phyloP scores from a whole-genome alignment of 2,888 invertebrate genomes.

The Axea sp. region DNA sequence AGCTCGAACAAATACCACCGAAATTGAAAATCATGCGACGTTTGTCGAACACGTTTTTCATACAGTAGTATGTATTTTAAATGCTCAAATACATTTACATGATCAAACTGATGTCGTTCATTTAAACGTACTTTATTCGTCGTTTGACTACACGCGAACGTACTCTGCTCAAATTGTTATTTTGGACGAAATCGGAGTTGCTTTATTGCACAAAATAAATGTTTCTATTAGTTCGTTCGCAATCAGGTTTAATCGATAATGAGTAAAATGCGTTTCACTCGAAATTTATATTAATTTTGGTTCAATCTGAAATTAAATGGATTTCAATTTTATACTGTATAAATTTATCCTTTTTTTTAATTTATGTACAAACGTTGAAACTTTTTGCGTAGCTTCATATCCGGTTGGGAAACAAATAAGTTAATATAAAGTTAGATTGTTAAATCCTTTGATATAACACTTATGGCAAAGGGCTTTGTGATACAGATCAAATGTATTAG shows the following conservation, averaged over 20 bases:
- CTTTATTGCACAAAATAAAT: conserved; percentile 46
- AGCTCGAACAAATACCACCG: conserved; percentile 8
- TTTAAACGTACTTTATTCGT: conserved; percentile 53
- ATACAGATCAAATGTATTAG: conserved; percentile 41
- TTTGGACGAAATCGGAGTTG: conserved; percentile 41
- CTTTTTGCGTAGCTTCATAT: no score
- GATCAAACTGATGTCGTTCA: conserved; percentile 55
- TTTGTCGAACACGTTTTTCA: conserved; percentile 31
- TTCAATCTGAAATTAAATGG: no score
- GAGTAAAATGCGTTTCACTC: conserved; percentile 2
- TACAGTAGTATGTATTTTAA: conserved; percentile 46
- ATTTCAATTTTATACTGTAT: no score
- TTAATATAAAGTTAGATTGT: conserved; percentile 24
- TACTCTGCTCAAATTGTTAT: conserved; percentile 54
- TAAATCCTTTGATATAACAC: conserved; percentile 44
- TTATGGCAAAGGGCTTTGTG: conserved; percentile 34
- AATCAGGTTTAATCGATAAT: conserved; percentile 19
- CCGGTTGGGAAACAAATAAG: conserved; percentile 1
- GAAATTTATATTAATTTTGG: no score
- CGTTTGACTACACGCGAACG: conserved; percentile 54
- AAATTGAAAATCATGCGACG: conserved; percentile 45
- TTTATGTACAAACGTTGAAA: no score
- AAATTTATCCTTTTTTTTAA: no score
- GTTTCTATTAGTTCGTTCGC: conserved; percentile 45
- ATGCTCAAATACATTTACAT: conserved; percentile 55